A percentile compares a stretch with the other conserved stretches of the same genome.
Evolutionary conservation across 2,113 vertebrate genomes (phyloP).

Genomic region (Seriola dumerili): DNA sequence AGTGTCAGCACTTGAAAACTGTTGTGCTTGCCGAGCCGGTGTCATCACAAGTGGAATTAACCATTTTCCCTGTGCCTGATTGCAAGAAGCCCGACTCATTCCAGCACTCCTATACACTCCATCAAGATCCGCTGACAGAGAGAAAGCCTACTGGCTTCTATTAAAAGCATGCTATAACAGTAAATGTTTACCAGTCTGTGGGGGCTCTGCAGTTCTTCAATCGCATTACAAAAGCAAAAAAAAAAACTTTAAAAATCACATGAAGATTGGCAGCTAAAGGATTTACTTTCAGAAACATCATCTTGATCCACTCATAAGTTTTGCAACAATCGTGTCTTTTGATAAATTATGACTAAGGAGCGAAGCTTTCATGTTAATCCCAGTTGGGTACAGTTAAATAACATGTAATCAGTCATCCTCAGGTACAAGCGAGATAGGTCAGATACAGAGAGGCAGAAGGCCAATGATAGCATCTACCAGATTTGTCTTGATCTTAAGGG

Average conservation of each 20-base stretch:
- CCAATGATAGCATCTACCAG: slow-evolving; percentile 65
- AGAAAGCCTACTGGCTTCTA: slow-evolving; percentile 64
- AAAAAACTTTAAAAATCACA: slow-evolving; percentile 3
- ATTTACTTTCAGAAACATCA: background rate
- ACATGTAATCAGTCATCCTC: slow-evolving; percentile 67
- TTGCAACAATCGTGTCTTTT: slow-evolving; percentile 2
- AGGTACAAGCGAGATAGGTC: slow-evolving; percentile 61
- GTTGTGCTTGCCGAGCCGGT: slow-evolving; percentile 90
- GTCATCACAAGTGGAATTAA: slow-evolving; percentile 91
- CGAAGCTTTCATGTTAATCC: slow-evolving; percentile 61
- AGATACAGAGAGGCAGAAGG: slow-evolving; percentile 45
- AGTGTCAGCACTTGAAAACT: slow-evolving; percentile 89
- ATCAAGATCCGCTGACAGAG: slow-evolving; percentile 74
- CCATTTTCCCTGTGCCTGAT: slow-evolving; percentile 83
- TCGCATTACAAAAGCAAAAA: slow-evolving; percentile 1
- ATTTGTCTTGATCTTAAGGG: slow-evolving; percentile 73
- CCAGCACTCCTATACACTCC: slow-evolving; percentile 75
- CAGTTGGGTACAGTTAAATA: slow-evolving; percentile 59
- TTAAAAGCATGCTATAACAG: slow-evolving; percentile 78
- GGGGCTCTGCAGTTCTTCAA: slow-evolving; percentile 21
- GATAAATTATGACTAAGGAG: slow-evolving; percentile 41
- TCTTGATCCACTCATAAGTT: background rate
- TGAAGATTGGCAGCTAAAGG: background rate
- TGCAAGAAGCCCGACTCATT: slow-evolving; percentile 78
- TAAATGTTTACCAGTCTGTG: slow-evolving; percentile 56